phyloP scores from a whole-genome alignment of 2,113 vertebrate species.

The Embiotoca jacksoni region DNA sequence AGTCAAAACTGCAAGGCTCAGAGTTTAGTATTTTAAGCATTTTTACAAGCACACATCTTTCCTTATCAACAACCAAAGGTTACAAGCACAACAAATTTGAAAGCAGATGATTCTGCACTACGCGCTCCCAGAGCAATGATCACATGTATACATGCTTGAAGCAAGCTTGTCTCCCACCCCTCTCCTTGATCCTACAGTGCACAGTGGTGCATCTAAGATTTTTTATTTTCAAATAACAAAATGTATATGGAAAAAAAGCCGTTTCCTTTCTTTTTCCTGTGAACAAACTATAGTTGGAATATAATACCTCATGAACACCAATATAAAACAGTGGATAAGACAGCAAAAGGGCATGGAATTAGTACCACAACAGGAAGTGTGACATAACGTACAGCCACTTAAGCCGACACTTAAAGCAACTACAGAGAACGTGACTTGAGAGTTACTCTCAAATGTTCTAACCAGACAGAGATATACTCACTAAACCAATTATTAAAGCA shows the following conservation, averaged over 20 bases:
- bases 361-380: not conserved
- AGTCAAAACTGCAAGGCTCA: constrained; percentile 9
- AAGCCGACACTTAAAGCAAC: not conserved
- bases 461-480: not conserved
- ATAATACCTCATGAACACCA: too few relatives aligned
- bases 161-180: constrained; percentile 27
- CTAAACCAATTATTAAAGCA: constrained; percentile 25
- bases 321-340: too few relatives aligned
- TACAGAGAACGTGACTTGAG: not conserved
- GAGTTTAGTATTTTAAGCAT: constrained; percentile 14
- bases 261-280: not conserved
- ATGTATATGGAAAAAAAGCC: not conserved
- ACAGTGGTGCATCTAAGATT: constrained; percentile 3
- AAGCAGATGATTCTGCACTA: constrained; percentile 34
- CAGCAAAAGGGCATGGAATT: too few relatives aligned
- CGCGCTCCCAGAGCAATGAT: constrained; percentile 55
- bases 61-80: constrained; percentile 47
- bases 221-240: constrained; percentile 4
- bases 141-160: constrained; percentile 40
- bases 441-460: constrained; percentile 5
- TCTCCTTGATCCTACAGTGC: constrained; percentile 10
- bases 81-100: constrained; percentile 44
- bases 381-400: not conserved
- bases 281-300: too few relatives aligned
- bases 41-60: constrained; percentile 21